Conservation (phyloP, 2,888 invertebrate genomes). For the Orthosia incerta region DNA sequence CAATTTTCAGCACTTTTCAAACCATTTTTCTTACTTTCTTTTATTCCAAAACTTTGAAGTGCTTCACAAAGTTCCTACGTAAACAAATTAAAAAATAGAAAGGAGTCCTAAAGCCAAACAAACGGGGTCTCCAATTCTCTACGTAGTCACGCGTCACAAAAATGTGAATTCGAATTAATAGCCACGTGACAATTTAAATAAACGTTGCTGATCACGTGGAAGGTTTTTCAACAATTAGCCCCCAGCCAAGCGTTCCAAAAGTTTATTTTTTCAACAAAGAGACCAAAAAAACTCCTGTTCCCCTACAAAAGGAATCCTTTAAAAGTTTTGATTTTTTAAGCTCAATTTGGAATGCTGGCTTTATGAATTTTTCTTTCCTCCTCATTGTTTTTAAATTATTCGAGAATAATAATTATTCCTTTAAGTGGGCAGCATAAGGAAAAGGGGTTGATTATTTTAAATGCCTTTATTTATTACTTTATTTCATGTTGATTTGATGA, state of each 20-base stretch:
- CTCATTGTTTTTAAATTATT: slow-evolving; percentile 1
- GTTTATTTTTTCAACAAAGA: slow-evolving; percentile 23
- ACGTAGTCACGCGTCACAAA: slow-evolving; percentile 31
- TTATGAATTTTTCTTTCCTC: neutral
- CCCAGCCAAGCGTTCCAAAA: neutral
- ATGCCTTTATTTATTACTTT: neutral
- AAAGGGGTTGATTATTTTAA: neutral
- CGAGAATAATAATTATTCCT: neutral
- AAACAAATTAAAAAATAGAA: slow-evolving; percentile 12
- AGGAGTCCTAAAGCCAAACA: neutral
- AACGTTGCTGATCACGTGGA: slow-evolving; percentile 35
- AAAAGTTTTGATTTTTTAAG: neutral
- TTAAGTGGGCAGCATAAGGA: neutral
- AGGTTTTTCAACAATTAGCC: slow-evolving; percentile 11
- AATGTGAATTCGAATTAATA: slow-evolving; percentile 18
- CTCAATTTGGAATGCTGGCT: neutral
- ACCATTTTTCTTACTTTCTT: neutral
- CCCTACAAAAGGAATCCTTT: slow-evolving; percentile 26
- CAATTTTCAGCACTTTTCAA: no score
- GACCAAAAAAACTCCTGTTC: neutral
- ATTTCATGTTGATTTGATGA: neutral
- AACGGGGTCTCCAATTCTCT: neutral
- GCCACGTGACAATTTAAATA: slow-evolving; percentile 28
- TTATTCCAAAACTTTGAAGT: neutral
- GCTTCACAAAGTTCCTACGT: slow-evolving; percentile 3